Evolutionary conservation across 1,140 invertebrate species (phyloP), one percentile per base, ranked within the genome.

Genomic region (Limonius californicus): DNA sequence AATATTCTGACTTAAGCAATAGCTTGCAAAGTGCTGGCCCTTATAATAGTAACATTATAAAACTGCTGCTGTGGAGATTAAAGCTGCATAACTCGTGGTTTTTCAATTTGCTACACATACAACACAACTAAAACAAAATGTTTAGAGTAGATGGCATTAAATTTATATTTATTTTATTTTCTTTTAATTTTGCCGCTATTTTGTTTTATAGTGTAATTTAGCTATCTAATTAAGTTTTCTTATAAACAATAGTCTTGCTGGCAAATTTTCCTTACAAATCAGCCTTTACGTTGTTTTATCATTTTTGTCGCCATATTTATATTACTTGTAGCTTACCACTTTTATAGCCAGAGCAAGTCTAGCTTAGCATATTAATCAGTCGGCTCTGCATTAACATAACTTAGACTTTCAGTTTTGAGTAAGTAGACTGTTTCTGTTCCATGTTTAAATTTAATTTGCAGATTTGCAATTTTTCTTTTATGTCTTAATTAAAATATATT

Each of bases 381-480:
- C 43, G 39, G 55, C 54, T 63, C 56, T 70, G 67, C 68, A 70
- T 70, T 65, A 67, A 68, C 55, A 67, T 62, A 67, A 60, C 56
- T 62, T 67, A 27, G 3, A 27, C 65, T 70, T 69, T 67, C 63
- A 56, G 59, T 70, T 68, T 64, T 69, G 66, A 68, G 69, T 70
- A 67, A 69, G 69, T 70, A 70, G 69, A 32, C 23, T 55, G 15
- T 55, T 23, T 55, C 20, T 27, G 53, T 55, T 50, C 45, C 16
- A 50, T 50, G 45, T 50, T 50, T 50, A 18, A 19, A 43, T 65
- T 63, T 72, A 54, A 70, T 70, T 72, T 72, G 70, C 70, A 23
- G 53, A 69, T 72, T 72, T 69, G 70, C 70, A 61, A 62, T 69
- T 63, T 64, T 21, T 64, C 64, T 63, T 45, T 67, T 63, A 32